Base-by-base conservation (phyloP, 2,113 vertebrate species). In the Ursus arctos region DNA sequence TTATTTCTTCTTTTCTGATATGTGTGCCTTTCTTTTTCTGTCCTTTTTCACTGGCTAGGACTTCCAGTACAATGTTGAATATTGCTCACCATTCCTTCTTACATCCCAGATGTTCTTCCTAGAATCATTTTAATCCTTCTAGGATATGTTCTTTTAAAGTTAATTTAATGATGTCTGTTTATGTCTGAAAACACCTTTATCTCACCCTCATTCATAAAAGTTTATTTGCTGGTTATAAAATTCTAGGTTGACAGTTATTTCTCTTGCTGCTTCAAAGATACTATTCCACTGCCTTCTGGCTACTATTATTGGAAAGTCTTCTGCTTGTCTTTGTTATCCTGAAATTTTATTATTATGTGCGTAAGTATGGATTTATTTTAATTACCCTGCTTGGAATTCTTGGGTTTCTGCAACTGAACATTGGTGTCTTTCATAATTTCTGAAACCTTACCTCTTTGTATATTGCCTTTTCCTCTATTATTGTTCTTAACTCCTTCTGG, bases 81-180 rank as follows among this genome's bases (percentile, higher is more conserved):
- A n/a, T 71, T 63, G 53, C 31, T 79, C n/a, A 71, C 15, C 83
- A 36, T 63, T 95, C 77, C 47, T 92, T 96, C 65, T 71, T 79
- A 53, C 6, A 12, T 43, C 36, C 43, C 26, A 94, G 40, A 57
- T 43, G 47, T 88, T 94, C 40, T 43, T 94, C 57, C n/a, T 87
- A 87, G 82, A 82, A 82, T 71, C 33, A 61, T 94, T 87, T 94
- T 86, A 93, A 81, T 96, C 63, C 65, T 93, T 72, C 85, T 85
- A 55, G 33, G 21, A 74, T 63, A 67, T 83, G 31, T 83, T 92
- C 31, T 80, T 86, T 85, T 10, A 69, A 96, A 85, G 61, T 65
- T 94, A 3, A 79, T 83, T 96, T 84, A 94, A 94, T 88, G 51
- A 87, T 87, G 22, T 47, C 40, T 91, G 16, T 33, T 88, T 91